Base-by-base conservation (phyloP, 1,140 invertebrate species). In the Mizuhopecten yessoensis region DNA sequence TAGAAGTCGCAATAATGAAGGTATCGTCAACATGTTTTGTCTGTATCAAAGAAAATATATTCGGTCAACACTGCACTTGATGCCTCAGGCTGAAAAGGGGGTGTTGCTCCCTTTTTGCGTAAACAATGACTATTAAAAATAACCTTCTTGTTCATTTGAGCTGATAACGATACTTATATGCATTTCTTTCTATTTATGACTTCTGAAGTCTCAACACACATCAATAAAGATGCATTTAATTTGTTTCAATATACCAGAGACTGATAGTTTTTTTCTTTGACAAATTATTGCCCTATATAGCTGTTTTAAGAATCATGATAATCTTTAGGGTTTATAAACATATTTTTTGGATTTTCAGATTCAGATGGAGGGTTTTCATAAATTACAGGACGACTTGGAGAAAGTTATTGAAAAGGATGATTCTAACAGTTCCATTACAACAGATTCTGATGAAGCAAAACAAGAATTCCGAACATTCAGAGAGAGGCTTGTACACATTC, bases 321-420 rank as follows among this genome's bases (percentile, higher is more conserved):
- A n/a, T n/a, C n/a, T n/a, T n/a, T n/a, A n/a, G n/a, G n/a, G n/a
- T n/a, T n/a, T n/a, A n/a, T n/a, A n/a, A n/a, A n/a, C n/a, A n/a
- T n/a, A n/a, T n/a, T n/a, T n/a, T n/a, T n/a, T n/a, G n/a, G n/a
- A 86, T 92, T 39, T 94, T 75, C 88, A 94, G 94, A 94, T 94
- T 45, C 94, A 95, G 75, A 96, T 96, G 95, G 95, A 96, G 75
- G 94, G 95, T n/a, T 96, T 96, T 86, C 93, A 95, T 88, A 95
- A 96, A 89, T 92, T 95, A 87, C 94, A 95, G 36, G 96, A 96
- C 93, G 96, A 96, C 90, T 89, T 96, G 34, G 96, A 96, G 87
- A 94, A 95, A 88, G 96, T 96, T 20, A 96, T 96, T 90, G 96
- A 96, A 88, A 96, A 96, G 87, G 96, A 96, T 87, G 96, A 96